Evolutionary conservation across 2,888 invertebrate genomes (phyloP).

Genomic region (Bombylius major): DNA sequence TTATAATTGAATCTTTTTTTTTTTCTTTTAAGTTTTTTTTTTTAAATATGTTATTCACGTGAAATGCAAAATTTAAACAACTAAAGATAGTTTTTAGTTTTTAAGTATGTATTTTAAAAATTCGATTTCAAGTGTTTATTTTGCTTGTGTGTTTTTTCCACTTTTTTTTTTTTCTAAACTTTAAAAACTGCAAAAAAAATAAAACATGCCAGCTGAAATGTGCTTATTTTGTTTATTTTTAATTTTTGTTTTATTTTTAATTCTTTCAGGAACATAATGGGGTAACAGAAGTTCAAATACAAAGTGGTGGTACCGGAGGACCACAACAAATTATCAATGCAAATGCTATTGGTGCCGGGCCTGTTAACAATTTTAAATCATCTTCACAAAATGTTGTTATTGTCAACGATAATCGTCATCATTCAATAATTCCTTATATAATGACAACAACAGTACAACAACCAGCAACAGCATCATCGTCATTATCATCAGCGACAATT

Average conservation of each 20-base stretch:
- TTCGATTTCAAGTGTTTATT: too few relatives aligned
- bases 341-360: neutral
- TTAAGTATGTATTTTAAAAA: too few relatives aligned
- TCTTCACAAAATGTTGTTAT: slow-evolving; percentile 1
- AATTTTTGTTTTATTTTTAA: neutral
- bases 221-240: neutral
- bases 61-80: too few relatives aligned
- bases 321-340: slow-evolving; percentile 1
- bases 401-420: neutral
- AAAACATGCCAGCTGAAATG: too few relatives aligned
- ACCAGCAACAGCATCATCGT: neutral
- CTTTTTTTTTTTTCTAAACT: too few relatives aligned
- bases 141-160: too few relatives aligned
- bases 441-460: slow-evolving; percentile 1
- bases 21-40: too few relatives aligned
- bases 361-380: neutral
- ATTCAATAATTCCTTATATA: slow-evolving; percentile 2
- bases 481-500: neutral
- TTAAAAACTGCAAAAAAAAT: too few relatives aligned
- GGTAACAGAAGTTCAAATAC: slow-evolving; percentile 16
- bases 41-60: too few relatives aligned
- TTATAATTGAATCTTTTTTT: too few relatives aligned
- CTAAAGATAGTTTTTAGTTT: too few relatives aligned
- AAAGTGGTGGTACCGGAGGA: slow-evolving; percentile 10
- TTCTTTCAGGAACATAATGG: slow-evolving; percentile 14